These are phyloP conservation scores for Borostomias antarcticus DNA, from an alignment of 2,797 vertebrate species.

Conservation along the genomic window DNA sequence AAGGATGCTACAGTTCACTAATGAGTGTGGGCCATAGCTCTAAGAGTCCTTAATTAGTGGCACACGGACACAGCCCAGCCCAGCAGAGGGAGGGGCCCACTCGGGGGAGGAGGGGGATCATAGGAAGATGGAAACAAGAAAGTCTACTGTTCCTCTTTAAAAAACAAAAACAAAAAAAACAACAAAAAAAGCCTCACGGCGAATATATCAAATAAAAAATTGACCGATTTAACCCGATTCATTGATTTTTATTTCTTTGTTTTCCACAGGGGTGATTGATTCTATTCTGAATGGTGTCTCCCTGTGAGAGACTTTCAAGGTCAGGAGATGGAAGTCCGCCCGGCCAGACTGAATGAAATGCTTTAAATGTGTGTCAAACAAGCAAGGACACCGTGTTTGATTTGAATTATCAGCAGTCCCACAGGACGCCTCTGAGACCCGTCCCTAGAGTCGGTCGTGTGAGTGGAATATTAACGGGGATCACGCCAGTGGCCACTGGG, in stretches of 20 bases:
- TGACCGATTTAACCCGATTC: background rate
- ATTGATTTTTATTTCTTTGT: background rate
- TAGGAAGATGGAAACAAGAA: background rate
- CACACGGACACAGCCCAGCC: constrained; percentile 62
- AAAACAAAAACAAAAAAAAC: too few species aligned
- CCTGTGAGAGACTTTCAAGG: constrained; percentile 46
- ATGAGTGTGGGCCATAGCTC: constrained; percentile 69
- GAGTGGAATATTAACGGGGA: constrained; percentile 70
- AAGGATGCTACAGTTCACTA: constrained; percentile 73
- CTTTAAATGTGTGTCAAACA: constrained; percentile 77
- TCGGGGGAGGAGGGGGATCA: constrained; percentile 22
- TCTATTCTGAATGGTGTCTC: constrained; percentile 54
- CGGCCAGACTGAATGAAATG: constrained; percentile 73
- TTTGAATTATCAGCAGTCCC: constrained; percentile 76
- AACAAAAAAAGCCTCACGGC: too few species aligned
- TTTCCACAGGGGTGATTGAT: constrained; percentile 61
- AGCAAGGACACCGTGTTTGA: constrained; percentile 74
- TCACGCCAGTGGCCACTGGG: constrained; percentile 68
- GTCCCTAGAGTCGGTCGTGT: constrained; percentile 56
- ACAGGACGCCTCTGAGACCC: constrained; percentile 54
- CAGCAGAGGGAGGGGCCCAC: constrained; percentile 14
- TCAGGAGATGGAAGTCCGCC: constrained; percentile 61
- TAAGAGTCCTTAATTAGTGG: constrained; percentile 77
- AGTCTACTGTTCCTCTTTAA: constrained; percentile 19
- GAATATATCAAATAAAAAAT: background rate